Base-by-base conservation (phyloP, 2,113 vertebrate species). In the Corydoras sp. region DNA sequence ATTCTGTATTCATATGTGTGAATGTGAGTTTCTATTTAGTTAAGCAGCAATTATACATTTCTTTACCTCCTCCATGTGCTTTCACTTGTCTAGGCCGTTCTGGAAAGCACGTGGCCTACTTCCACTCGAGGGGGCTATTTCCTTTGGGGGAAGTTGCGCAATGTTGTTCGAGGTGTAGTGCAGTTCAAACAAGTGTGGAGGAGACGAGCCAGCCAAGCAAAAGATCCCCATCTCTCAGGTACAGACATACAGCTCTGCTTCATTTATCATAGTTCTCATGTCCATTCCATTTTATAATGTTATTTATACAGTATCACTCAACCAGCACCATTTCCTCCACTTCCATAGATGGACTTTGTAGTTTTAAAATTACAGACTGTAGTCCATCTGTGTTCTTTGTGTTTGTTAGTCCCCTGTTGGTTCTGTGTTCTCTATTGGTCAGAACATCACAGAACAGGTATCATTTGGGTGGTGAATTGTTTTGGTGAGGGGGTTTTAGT, bases 91-190 rank as follows among this genome's bases (percentile, higher is more conserved):
- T 61, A 99, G 97, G 97, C 97, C 0, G 95, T 99, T 81, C 83
- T 99, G 80, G 97, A 99, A 87, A 99, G 96, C 77, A 98, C 94
- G 1, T 99, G 97, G 97, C 97, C 97, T 65, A 96, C 96, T 53
- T 93, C 93, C 81, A 98, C 94, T 79, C 90, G 92, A 82, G 95
- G 96, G 82, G 96, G 95, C 65, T 95, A 94, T 84, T 96, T 98
- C 83, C 88, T 98, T 14, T 99, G 97, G 97, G 94, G 93, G 78
- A 98, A 98, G 85, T 86, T 99, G 85, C 89, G 97, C 72, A 99
- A 99, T 2, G 94, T 99, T 71, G 72, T 99, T 58, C 87, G 93
- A 9, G 96, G 92, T 78, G 90, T 96, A 83, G 88, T 91, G 58
- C 95, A 93, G 68, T 99, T 99, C 84, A 96, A 95, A 83, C 94